Evolutionary conservation across 2,888 invertebrate species (phyloP), one percentile per base, ranked within the genome.

Genomic region (Hermaeophaga mercurialis): DNA sequence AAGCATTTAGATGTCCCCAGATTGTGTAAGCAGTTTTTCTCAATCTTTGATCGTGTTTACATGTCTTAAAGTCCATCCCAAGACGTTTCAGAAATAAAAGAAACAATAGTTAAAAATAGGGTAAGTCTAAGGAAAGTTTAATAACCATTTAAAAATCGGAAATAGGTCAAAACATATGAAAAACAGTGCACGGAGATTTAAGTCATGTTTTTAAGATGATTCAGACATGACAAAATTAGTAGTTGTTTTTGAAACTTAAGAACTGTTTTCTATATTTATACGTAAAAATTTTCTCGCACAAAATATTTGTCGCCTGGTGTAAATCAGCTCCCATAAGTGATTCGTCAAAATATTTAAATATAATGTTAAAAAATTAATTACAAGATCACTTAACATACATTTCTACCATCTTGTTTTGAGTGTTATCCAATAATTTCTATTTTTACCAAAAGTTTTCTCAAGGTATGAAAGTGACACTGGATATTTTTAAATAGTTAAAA

Each of bases 381-480:
- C 70, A 71, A 69, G 69, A 52, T 62, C 56, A 57, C 61, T 55
- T 65, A 70, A 71, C 67, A 71, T 67, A 71, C 58, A 48, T 19
- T 68, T 66, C 70, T 60, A 67, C 74, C 75, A 75, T 76, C 72
- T 75, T 77, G 76, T 76, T 76, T 76, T 74, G 74, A 70, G 69
- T 71, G 72, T 75, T 76, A 76, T 75, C 73, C 74, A 76, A 76
- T 66, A 66, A 71, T 69, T 67, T 72, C 77, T 78, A 78, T 78
- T 77, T 77, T 75, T 75, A 73, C 59, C 69, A 66, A 69, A 22
- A 63, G 63, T 70, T 69, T 71, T 67, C 62, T 64, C 63, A 66
- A 67, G 66, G 67, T 66, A 67, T 70, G 22, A 19, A 65, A 69
- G 68, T 74, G 68, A 69, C 70, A 71, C 68, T 71, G 63, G 71